Base-by-base conservation (phyloP, 2,797 vertebrate species). In the Linurgus olivaceus region DNA sequence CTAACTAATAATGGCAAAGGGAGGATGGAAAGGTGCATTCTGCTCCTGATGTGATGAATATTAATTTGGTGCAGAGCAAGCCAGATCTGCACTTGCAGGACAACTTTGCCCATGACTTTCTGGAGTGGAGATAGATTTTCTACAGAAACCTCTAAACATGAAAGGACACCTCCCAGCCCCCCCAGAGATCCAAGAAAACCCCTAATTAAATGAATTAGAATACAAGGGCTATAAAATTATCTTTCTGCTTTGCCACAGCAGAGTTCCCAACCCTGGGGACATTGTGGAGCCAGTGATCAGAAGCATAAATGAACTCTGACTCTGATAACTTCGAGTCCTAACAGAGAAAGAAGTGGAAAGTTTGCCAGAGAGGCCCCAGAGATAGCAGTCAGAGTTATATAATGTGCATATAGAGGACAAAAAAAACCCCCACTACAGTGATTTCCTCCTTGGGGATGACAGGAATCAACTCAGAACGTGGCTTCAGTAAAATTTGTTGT, bases 251-350 rank as follows among this genome's bases (percentile, higher is more conserved):
- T 96, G 94, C 71, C 80, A 90, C 92, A 74, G 72, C 81, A 72
- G 65, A 92, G 65, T 75, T 85, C 50, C 31, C 91, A 93, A 96
- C 84, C 90, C 92, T 3, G 73, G 79, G 87, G 93, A 94, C 70
- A 96, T 95, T 44, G 71, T 80, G 92, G 86, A 73, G 91, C 90
- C 87, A 73, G 61, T 0, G 68, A 76, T 72, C 42, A 72, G 54
- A 45, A 96, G 55, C 68, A 96, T 52, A 97, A 97, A 96, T 94
- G 85, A 96, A 96, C 81, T 92, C 83, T 77, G 84, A 97, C 97
- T 97, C 95, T 79, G 55, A 93, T 91, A 93, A 96, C 95, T 96
- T 97, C 2, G 37, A 95, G 70, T 59, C 76, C 70, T 96, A 80
- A 89, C 79, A 65, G 20, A 80, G 88, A 84, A 23, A 87, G 85